phyloP scores from a whole-genome alignment of 1,140 invertebrate species.

The Seison nebaliae region DNA sequence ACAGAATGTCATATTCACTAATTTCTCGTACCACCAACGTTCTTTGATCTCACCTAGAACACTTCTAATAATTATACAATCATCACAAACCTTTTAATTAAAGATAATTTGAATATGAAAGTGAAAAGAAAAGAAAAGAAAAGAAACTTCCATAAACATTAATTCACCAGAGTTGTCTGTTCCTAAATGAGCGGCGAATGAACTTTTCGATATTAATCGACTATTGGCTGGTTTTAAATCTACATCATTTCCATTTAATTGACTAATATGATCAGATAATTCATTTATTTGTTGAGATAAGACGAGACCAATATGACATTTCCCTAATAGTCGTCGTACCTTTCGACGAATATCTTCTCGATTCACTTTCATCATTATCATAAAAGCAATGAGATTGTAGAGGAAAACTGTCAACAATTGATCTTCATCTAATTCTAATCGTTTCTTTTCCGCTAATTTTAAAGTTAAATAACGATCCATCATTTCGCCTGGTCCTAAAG shows the following conservation, averaged over 20 bases:
- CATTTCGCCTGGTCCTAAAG: background rate
- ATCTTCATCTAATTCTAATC: slow-evolving; percentile 91
- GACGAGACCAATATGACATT: slow-evolving; percentile 84
- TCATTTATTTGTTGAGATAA: slow-evolving; percentile 91
- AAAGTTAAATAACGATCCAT: slow-evolving; percentile 46
- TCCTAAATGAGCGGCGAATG: slow-evolving; percentile 83
- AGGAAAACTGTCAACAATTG: slow-evolving; percentile 69
- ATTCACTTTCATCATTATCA: slow-evolving; percentile 69
- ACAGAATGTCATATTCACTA: slow-evolving; percentile 97
- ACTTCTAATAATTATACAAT: slow-evolving; percentile 70
- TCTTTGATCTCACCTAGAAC: slow-evolving; percentile 78
- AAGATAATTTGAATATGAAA: background rate
- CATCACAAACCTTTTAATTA: slow-evolving; percentile 45
- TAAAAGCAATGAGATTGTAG: slow-evolving; percentile 78
- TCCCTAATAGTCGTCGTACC: slow-evolving; percentile 67
- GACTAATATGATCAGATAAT: slow-evolving; percentile 65
- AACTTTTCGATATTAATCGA: slow-evolving; percentile 71
- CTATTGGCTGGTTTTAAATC: slow-evolving; percentile 58
- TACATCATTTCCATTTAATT: slow-evolving; percentile 58
- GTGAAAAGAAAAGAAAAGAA: background rate
- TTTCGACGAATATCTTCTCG: slow-evolving; percentile 63
- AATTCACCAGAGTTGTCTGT: slow-evolving; percentile 59
- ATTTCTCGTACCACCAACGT: slow-evolving; percentile 84
- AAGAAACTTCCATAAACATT: slow-evolving; percentile 61
- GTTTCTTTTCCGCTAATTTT: slow-evolving; percentile 69